Evolutionary conservation across 2,888 invertebrate genomes (phyloP).

Genomic region (Orthosia incerta): DNA sequence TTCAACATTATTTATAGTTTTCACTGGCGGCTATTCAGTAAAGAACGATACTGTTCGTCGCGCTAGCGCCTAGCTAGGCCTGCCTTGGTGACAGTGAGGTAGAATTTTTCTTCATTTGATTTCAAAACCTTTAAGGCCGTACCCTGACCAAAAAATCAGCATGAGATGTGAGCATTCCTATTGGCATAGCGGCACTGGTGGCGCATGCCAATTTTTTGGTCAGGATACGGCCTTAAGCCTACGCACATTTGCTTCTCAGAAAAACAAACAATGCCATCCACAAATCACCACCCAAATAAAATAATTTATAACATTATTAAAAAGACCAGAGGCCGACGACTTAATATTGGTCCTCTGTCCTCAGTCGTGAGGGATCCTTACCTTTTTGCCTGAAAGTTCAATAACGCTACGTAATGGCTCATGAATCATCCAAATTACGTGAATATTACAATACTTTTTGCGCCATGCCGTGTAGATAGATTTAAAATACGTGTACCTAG

Average conservation of each 20-base stretch:
- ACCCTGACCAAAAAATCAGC: no score
- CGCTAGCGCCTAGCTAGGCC: no score
- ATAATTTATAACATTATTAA: slow-evolving; percentile 37
- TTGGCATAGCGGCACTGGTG: no score
- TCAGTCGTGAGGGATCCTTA: slow-evolving; percentile 61
- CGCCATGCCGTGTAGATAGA: slow-evolving; percentile 72
- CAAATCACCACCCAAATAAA: slow-evolving; percentile 15
- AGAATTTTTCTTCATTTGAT: no score
- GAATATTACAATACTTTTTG: slow-evolving; percentile 80
- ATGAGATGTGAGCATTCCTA: no score
- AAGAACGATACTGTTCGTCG: no score
- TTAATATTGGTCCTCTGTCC: slow-evolving; percentile 62
- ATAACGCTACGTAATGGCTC: slow-evolving; percentile 81
- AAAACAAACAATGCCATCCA: neutral
- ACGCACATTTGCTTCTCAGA: neutral
- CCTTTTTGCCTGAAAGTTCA: slow-evolving; percentile 75
- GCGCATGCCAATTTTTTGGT: no score
- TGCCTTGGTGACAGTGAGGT: no score
- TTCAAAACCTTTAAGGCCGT: no score
- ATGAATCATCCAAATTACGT: slow-evolving; percentile 83
- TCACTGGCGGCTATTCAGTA: no score
- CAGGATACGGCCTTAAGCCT: no score
- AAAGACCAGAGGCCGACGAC: slow-evolving; percentile 55
- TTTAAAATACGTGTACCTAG: slow-evolving; percentile 74
- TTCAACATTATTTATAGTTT: no score